phyloP scores from a whole-genome alignment of 2,797 vertebrate genomes.

The Coranthus polyacanthus region DNA sequence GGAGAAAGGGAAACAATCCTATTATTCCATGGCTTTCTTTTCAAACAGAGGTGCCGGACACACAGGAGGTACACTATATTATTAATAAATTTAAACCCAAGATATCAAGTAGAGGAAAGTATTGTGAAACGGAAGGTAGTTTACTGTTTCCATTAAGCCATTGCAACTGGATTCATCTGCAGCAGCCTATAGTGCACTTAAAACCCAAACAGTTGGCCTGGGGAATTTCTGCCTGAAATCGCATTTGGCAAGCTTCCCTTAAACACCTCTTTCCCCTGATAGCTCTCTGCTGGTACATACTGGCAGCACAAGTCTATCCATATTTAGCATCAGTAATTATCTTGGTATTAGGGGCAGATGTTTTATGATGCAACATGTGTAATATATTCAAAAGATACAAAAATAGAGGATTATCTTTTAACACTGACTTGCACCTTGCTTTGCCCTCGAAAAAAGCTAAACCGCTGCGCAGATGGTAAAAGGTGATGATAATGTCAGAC shows the following conservation, averaged over 20 bases:
- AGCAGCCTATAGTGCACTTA: constrained; percentile 52
- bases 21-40: constrained; percentile 28
- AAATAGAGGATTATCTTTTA: constrained; percentile 44
- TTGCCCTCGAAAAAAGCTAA: constrained; percentile 33
- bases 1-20: constrained; percentile 28
- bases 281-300: constrained; percentile 49
- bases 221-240: constrained; percentile 64
- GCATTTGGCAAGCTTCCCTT: constrained; percentile 62
- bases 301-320: constrained; percentile 50
- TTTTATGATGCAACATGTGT: constrained; percentile 61
- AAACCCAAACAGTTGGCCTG: constrained; percentile 59
- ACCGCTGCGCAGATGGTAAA: constrained; percentile 39
- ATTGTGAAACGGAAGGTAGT: constrained; percentile 30
- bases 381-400: constrained; percentile 45
- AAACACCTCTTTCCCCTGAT: constrained; percentile 59
- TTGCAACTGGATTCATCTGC: constrained; percentile 52
- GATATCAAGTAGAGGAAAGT: constrained; percentile 49
- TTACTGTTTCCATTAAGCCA: constrained; percentile 45
- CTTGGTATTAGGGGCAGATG: constrained; percentile 49
- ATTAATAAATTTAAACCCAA: constrained; percentile 55
- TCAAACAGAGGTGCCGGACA: constrained; percentile 15
- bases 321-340: constrained; percentile 66
- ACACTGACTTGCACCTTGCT: constrained; percentile 41
- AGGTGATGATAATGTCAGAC: constrained; percentile 34
- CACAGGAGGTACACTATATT: constrained; percentile 25